Conservation (phyloP, 2,797 vertebrate species). For the Pachyuromys duprasi region DNA sequence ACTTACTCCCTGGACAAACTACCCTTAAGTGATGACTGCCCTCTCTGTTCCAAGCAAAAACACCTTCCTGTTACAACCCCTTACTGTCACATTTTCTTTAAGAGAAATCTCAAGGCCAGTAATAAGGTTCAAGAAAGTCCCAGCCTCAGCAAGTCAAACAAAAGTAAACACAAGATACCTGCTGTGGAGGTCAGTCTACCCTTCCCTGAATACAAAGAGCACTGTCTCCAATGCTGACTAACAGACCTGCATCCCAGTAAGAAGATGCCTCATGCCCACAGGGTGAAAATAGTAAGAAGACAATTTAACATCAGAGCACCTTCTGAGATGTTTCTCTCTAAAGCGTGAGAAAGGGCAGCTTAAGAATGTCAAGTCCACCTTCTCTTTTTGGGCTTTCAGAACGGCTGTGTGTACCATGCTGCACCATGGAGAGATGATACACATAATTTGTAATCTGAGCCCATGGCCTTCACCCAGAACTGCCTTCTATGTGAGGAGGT, state of each 20-base stretch:
- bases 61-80: neutral
- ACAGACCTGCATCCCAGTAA: neutral
- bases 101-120: neutral
- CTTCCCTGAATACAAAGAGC: neutral
- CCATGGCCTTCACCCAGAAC: neutral
- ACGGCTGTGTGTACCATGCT: neutral
- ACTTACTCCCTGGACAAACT: neutral
- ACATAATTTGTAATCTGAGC: neutral
- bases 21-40: neutral
- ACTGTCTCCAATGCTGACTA: neutral
- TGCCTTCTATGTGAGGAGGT: neutral
- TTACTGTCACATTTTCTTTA: neutral
- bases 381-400: neutral
- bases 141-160: neutral
- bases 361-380: neutral
- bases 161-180: neutral
- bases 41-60: neutral
- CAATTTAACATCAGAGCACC: neutral
- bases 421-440: neutral
- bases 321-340: neutral
- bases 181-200: neutral
- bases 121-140: neutral
- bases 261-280: neutral
- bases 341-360: neutral
- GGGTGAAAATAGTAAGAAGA: neutral